These are phyloP conservation scores for Sphaerodactylus townsendi DNA, from an alignment of 2,113 vertebrate species.

Conservation along the genomic window DNA sequence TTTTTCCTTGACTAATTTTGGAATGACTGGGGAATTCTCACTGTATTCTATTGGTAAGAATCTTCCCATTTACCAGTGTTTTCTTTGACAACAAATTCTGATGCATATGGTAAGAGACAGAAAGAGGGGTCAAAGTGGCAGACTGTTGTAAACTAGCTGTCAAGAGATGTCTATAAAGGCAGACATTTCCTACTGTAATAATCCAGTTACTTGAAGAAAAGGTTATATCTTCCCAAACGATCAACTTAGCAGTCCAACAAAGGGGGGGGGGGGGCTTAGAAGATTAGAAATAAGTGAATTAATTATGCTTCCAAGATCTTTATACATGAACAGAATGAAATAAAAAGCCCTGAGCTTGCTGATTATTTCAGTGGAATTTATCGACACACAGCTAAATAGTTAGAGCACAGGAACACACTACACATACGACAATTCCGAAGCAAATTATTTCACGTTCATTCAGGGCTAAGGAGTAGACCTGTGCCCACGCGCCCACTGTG, in stretches of 20 bases:
- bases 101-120: constrained; percentile 12
- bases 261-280: background rate
- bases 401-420: background rate
- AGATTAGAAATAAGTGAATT: constrained; percentile 11
- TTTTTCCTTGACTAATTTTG: constrained; percentile 19
- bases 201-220: constrained; percentile 52
- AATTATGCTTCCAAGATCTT: constrained; percentile 7
- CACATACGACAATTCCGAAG: background rate
- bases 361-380: background rate
- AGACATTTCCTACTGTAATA: constrained; percentile 5
- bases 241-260: constrained; percentile 33
- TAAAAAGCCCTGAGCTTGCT: background rate
- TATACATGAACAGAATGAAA: background rate
- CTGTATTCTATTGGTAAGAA: constrained; percentile 18
- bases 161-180: background rate
- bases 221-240: constrained; percentile 53
- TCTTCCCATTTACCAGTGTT: constrained; percentile 27
- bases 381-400: background rate
- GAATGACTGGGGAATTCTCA: constrained; percentile 20
- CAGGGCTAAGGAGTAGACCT: background rate
- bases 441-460: background rate
- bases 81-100: constrained; percentile 36
- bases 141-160: constrained; percentile 27
- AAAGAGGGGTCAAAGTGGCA: constrained; percentile 21
- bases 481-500: background rate